phyloP scores from a whole-genome alignment of 1,140 invertebrate species.

The Drosophila mauritiana region DNA sequence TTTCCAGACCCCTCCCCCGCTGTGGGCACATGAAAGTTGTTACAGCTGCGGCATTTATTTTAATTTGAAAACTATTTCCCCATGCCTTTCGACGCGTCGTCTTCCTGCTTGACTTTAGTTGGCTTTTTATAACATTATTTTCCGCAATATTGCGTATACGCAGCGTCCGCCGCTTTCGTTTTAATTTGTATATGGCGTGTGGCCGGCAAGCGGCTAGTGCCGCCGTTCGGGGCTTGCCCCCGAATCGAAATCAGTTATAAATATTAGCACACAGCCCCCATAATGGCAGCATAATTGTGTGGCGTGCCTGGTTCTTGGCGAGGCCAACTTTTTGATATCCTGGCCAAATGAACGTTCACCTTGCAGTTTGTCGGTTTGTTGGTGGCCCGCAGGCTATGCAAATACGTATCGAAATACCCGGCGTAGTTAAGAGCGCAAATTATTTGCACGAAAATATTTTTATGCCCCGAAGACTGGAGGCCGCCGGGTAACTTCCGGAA shows the following conservation, averaged over 20 bases:
- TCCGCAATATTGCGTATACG: conserved; percentile 71
- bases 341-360: conserved; percentile 32
- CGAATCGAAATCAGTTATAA: conserved; percentile 63
- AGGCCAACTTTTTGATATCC: conserved; percentile 44
- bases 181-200: conserved; percentile 79
- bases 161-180: conserved; percentile 60
- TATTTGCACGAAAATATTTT: conserved; percentile 82
- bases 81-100: conserved; percentile 3
- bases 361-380: background rate
- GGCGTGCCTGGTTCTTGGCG: conserved; percentile 14
- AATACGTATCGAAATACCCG: conserved; percentile 69
- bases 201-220: conserved; percentile 2
- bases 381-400: conserved; percentile 34
- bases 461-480: conserved; percentile 37
- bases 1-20: conserved; percentile 3
- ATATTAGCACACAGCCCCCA: conserved; percentile 55
- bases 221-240: background rate
- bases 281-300: conserved; percentile 78
- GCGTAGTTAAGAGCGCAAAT: conserved; percentile 77
- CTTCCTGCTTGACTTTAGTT: conserved; percentile 65
- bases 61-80: conserved; percentile 83
- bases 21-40: conserved; percentile 75
- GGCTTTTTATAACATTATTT: conserved; percentile 75
- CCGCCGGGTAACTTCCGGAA: conserved; percentile 64
- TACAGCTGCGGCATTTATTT: conserved; percentile 81